Conservation (phyloP, 2,888 invertebrate genomes). For the Cryptocheilus praepositus region DNA sequence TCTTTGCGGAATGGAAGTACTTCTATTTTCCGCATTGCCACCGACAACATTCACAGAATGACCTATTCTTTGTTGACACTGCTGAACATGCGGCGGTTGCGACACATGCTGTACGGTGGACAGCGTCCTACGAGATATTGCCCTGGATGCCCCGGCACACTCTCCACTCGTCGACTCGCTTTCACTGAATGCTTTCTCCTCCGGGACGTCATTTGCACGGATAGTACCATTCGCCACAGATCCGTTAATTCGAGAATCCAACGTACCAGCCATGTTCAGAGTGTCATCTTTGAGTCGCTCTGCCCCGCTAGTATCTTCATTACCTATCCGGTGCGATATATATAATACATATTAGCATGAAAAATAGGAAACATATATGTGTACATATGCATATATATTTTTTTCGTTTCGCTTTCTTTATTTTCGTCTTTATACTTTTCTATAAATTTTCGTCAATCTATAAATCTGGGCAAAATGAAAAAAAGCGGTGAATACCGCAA, state of each 20-base stretch:
- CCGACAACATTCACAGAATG: no score
- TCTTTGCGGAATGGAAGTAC: slow-evolving; percentile 3
- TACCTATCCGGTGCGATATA: slow-evolving; percentile 38
- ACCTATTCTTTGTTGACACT: no score
- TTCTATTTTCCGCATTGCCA: neutral
- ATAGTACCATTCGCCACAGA: slow-evolving; percentile 53
- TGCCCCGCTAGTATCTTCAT: slow-evolving; percentile 51
- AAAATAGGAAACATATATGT: no score
- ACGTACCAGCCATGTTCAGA: slow-evolving; percentile 55
- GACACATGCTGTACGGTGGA: no score
- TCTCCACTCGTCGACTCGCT: no score
- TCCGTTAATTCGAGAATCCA: slow-evolving; percentile 54
- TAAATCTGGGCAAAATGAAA: no score
- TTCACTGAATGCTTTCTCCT: no score
- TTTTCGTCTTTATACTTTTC: neutral
- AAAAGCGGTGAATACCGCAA: no score
- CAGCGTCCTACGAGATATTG: no score
- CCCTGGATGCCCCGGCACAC: no score
- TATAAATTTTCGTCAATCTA: slow-evolving; percentile 5
- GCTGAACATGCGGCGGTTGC: no score
- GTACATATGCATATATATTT: neutral
- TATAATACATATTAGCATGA: no score
- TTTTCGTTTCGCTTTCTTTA: neutral
- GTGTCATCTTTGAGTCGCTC: slow-evolving; percentile 53
- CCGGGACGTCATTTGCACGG: slow-evolving; percentile 19